Conservation (phyloP, 2,888 invertebrate species). For the Caenorhabditis wallacei region DNA sequence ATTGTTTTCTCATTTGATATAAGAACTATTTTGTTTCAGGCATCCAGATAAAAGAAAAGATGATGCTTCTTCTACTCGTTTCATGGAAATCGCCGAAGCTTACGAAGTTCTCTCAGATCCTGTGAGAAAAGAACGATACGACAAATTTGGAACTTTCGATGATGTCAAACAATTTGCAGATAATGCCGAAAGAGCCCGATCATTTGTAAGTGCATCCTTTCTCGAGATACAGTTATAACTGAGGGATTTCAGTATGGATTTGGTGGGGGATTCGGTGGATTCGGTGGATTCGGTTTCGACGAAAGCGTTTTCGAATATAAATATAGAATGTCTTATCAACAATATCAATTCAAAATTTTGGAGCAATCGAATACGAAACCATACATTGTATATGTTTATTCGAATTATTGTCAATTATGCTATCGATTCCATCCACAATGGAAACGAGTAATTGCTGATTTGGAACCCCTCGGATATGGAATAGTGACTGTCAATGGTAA, state of each 20-base stretch:
- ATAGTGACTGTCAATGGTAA: slow-evolving; percentile 84
- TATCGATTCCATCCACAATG: slow-evolving; percentile 84
- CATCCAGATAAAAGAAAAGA: slow-evolving; percentile 81
- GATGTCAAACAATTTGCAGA: slow-evolving; percentile 63
- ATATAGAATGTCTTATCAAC: slow-evolving; percentile 75
- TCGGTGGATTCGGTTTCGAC: slow-evolving; percentile 58
- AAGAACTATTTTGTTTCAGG: slow-evolving; percentile 65
- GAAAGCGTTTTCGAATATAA: slow-evolving; percentile 73
- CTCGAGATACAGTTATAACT: too few species aligned
- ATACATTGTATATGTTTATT: slow-evolving; percentile 84
- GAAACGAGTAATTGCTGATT: slow-evolving; percentile 84
- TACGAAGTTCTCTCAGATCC: slow-evolving; percentile 80
- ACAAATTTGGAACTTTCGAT: slow-evolving; percentile 80
- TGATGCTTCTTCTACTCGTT: slow-evolving; percentile 77
- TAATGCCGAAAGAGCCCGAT: slow-evolving; percentile 48
- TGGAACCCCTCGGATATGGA: slow-evolving; percentile 84
- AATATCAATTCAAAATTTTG: slow-evolving; percentile 72
- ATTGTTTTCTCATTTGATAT: too few species aligned
- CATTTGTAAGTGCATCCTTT: slow-evolving; percentile 78
- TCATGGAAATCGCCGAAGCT: slow-evolving; percentile 80
- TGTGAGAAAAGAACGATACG: slow-evolving; percentile 76
- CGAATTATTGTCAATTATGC: slow-evolving; percentile 85
- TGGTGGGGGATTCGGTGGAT: slow-evolving; percentile 70
- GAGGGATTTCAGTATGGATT: slow-evolving; percentile 68
- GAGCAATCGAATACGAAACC: slow-evolving; percentile 83